Percentiles rank a stretch among this genome's conserved stretches.
Evolutionary conservation across 2,888 invertebrate species (phyloP).

Genomic region (Eupithecia inturbata): DNA sequence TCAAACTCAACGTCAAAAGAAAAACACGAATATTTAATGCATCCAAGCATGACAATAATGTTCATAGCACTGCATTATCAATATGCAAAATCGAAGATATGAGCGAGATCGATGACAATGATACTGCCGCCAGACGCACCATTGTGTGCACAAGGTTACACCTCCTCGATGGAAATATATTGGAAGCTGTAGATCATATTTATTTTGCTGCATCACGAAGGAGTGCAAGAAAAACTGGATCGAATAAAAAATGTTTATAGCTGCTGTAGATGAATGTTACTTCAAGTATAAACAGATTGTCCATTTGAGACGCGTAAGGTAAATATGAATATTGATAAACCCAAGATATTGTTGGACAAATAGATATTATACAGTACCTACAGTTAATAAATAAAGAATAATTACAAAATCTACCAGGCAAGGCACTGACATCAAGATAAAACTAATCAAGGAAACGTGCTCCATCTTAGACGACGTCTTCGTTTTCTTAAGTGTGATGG

Average conservation of each 20-base stretch:
- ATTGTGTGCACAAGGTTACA: conserved; percentile 56
- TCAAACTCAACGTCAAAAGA: not conserved
- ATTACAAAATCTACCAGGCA: too few relatives aligned
- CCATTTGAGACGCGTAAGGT: not conserved
- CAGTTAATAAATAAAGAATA: too few relatives aligned
- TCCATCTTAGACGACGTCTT: too few relatives aligned
- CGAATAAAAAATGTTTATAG: not conserved
- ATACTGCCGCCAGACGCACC: conserved; percentile 52
- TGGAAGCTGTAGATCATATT: not conserved
- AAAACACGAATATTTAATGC: not conserved
- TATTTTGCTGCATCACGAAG: not conserved
- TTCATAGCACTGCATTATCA: conserved; percentile 45
- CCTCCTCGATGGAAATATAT: conserved; percentile 29
- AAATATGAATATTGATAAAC: not conserved
- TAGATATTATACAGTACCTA: too few relatives aligned
- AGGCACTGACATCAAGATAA: too few relatives aligned
- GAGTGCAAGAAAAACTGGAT: not conserved
- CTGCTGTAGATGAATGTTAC: not conserved
- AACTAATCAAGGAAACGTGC: too few relatives aligned
- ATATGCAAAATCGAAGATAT: conserved; percentile 55
- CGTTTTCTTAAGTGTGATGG: too few relatives aligned
- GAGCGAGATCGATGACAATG: conserved; percentile 55
- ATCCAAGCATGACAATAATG: conserved; percentile 11
- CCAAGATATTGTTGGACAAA: not conserved
- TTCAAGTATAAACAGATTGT: not conserved